Base-by-base conservation (phyloP, 2,888 invertebrate species). In the Calameuta idolon region DNA sequence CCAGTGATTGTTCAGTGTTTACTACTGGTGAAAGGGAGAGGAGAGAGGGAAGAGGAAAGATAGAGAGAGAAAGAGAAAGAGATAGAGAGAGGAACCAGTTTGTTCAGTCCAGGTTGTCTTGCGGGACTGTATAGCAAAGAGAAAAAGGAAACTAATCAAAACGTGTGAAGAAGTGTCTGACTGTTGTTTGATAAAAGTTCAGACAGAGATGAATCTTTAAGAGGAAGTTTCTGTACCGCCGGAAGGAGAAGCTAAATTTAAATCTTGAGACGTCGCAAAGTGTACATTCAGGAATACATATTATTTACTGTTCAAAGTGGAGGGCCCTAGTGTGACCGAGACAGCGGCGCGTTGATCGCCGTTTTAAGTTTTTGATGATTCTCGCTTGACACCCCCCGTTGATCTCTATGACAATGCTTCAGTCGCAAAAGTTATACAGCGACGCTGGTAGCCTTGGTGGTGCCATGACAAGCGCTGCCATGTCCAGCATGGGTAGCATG, bases 401-500 rank as follows among this genome's bases (percentile, higher is more conserved):
- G 31, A 85, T 82, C 85, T 88, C 87, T 86, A 91, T 91, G 91
- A 90, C 91, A 85, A 91, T 91, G 91, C 88, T 91, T 69, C 91
- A 91, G 87, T 89, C 91, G 83, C 91, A 91, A 79, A 91, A 91
- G 85, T 89, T 91, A 83, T 91, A 91, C 89, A 85, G 89, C 88
- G 91, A 90, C 81, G 85, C 88, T 81, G 87, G 89, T 81, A 84
- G 88, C 85, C 87, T 88, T 80, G 89, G 89, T 79, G 89, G 89
- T 77, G 89, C 88, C 69, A 91, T 91, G 90, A 90, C 88, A 79
- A 89, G 88, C 84, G 88, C 87, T 30, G 88, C 89, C 79, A 90
- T 90, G 90, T 88, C 91, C 78, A 90, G 88, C 81, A 90, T 91
- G 90, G 89, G 90, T 81, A 89, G 88, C 87, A 95, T 96, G 93